These are phyloP conservation scores for Cephus spinipes DNA, from an alignment of 2,888 invertebrate genomes.

Conservation along the genomic window DNA sequence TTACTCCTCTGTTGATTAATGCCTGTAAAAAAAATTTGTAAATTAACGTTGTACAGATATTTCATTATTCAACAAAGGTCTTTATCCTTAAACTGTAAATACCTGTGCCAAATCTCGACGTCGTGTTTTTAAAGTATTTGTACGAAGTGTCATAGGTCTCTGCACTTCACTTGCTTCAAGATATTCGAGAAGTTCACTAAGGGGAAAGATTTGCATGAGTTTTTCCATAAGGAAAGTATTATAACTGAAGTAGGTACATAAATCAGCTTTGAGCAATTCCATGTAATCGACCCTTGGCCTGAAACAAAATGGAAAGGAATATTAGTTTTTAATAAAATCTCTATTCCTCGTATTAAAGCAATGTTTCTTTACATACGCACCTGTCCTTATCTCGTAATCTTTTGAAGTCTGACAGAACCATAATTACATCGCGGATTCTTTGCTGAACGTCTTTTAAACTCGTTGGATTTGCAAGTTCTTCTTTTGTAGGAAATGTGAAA, in stretches of 20 bases:
- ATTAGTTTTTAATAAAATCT: constrained; percentile 71
- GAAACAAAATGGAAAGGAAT: constrained; percentile 68
- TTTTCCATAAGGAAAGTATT: constrained; percentile 95
- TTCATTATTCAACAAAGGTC: constrained; percentile 1
- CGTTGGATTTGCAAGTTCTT: constrained; percentile 78
- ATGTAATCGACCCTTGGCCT: constrained; percentile 86
- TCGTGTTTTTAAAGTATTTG: constrained; percentile 94
- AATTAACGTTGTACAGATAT: constrained; percentile 5
- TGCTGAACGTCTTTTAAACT: constrained; percentile 88
- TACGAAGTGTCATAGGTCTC: constrained; percentile 94
- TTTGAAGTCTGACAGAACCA: constrained; percentile 84
- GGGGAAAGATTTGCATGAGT: constrained; percentile 89
- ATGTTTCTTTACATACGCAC: constrained; percentile 27
- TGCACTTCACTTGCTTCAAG: constrained; percentile 96
- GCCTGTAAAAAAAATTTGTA: constrained; percentile 67
- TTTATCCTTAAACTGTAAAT: constrained; percentile 8
- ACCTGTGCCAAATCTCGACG: constrained; percentile 91
- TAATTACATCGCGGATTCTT: constrained; percentile 87
- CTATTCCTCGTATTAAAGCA: constrained; percentile 59
- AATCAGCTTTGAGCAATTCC: constrained; percentile 82
- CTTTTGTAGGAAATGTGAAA: constrained; percentile 83
- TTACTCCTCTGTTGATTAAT: constrained; percentile 95
- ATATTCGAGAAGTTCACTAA: constrained; percentile 90
- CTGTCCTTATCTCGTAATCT: constrained; percentile 73
- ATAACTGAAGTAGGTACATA: constrained; percentile 96